Evolutionary conservation across 2,797 vertebrate genomes (phyloP).

Genomic region (Buceros bicornis): DNA sequence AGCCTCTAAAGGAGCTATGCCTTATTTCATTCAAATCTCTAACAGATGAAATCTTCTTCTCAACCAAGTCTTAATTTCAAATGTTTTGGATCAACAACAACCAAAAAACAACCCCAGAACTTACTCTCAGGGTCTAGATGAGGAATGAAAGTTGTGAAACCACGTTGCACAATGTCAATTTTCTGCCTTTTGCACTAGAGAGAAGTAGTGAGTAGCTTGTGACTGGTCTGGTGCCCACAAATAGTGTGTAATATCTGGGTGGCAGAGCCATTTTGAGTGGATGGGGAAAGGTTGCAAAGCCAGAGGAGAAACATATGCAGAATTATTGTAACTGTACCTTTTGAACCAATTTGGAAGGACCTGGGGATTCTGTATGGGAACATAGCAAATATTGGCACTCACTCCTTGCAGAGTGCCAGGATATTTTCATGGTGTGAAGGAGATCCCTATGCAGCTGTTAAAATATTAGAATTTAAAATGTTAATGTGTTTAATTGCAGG

Average conservation of each 20-base stretch:
- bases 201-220: neutral
- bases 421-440: neutral
- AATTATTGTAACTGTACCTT: neutral
- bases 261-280: neutral
- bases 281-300: neutral
- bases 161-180: neutral
- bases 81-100: neutral
- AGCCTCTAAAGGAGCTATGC: neutral
- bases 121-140: neutral
- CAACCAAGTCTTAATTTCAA: neutral
- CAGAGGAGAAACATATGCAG: neutral
- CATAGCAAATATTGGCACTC: neutral
- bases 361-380: neutral
- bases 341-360: neutral
- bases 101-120: neutral
- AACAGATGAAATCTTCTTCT: conserved; percentile 1
- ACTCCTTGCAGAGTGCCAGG: neutral
- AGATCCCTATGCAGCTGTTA: conserved; percentile 1
- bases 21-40: neutral
- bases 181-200: neutral
- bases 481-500: conserved; percentile 22
- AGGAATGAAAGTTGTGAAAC: neutral
- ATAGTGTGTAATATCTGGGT: neutral
- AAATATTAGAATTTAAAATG: conserved; percentile 22
- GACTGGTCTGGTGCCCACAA: neutral